Base-by-base conservation (phyloP, 35 echinoderm and acorn worm genomes). In the Antedon bifida region DNA sequence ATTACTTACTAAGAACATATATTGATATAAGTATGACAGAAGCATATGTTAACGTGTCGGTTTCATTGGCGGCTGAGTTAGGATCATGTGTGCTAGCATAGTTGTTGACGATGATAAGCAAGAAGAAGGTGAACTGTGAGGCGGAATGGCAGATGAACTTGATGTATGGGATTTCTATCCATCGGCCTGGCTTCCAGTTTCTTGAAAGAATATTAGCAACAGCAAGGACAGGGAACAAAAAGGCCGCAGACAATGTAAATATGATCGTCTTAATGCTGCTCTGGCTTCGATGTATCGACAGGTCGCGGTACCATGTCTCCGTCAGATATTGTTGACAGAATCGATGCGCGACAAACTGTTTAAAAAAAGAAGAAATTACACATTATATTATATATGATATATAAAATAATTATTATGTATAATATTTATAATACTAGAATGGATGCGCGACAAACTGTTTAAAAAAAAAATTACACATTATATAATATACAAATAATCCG, bases 361-460 rank as follows among this genome's bases (percentile, higher is more conserved):
- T n/a, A n/a, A n/a, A n/a, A n/a, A n/a, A n/a, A n/a, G n/a, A n/a
- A n/a, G n/a, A n/a, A n/a, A n/a, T n/a, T n/a, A n/a, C n/a, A n/a
- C n/a, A n/a, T n/a, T n/a, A n/a, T n/a, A n/a, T n/a, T n/a, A n/a
- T n/a, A n/a, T n/a, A n/a, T n/a, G n/a, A n/a, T n/a, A n/a, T n/a
- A n/a, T n/a, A n/a, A n/a, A n/a, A n/a, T n/a, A n/a, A n/a, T n/a
- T n/a, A n/a, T n/a, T n/a, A n/a, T n/a, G n/a, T n/a, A n/a, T n/a
- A n/a, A n/a, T n/a, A n/a, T n/a, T n/a, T n/a, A n/a, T n/a, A n/a
- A n/a, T n/a, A n/a, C n/a, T n/a, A 80, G 34, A 36, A 38, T 38
- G 78, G 78, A 80, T 80, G 78, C 28, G 78, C 78, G 5, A 80
- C 78, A n/a, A 80, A 80, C 78, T 80, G 30, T 29, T n/a, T n/a